Percentiles rank a stretch among this genome's conserved stretches.
Conservation (phyloP, 2,797 vertebrate species). For the Antrozous pallidus region DNA sequence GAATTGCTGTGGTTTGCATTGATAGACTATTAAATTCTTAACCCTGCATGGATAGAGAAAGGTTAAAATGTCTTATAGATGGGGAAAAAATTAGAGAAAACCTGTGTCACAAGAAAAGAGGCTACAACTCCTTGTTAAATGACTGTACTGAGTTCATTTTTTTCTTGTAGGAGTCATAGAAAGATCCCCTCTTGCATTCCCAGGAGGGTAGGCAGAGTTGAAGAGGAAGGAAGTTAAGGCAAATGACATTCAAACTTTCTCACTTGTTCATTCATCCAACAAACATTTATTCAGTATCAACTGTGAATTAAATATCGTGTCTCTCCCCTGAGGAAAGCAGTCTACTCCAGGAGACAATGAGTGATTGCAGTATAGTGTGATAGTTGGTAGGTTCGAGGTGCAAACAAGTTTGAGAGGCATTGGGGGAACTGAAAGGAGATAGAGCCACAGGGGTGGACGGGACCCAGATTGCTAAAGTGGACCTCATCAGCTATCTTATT, state of each 20-base stretch:
- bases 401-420: background rate
- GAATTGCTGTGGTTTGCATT: background rate
- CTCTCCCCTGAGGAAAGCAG: background rate
- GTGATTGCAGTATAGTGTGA: background rate
- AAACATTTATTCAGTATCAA: background rate
- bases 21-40: constrained; percentile 21
- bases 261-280: constrained; percentile 8
- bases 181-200: background rate
- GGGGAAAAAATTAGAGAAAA: constrained; percentile 41
- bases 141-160: background rate
- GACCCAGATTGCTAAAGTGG: background rate
- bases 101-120: background rate
- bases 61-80: constrained; percentile 4
- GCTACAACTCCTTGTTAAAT: background rate
- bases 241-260: background rate
- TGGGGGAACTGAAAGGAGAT: background rate
- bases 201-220: background rate
- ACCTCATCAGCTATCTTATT: background rate
- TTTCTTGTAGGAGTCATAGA: background rate
- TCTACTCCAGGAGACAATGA: background rate
- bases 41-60: background rate
- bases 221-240: background rate
- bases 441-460: background rate
- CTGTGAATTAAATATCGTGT: background rate
- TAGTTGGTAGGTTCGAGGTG: background rate